Evolutionary conservation across 2,797 vertebrate species (phyloP).

Genomic region (Erethizon dorsatum): DNA sequence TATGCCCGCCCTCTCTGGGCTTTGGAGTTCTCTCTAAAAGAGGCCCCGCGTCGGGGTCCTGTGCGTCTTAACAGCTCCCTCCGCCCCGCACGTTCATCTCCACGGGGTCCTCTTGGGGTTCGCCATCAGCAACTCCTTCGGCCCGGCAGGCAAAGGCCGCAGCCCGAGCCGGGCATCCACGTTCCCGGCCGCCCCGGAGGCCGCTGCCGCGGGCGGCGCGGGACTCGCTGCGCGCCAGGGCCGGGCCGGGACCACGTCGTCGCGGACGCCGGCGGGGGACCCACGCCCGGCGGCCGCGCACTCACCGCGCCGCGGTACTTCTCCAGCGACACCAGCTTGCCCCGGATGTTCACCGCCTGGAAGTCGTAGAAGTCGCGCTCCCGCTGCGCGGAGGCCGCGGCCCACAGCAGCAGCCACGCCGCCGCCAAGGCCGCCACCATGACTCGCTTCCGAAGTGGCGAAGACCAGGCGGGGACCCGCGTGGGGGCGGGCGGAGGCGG

Average conservation of each 20-base stretch:
- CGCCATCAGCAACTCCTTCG: not conserved
- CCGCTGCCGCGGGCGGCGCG: not conserved
- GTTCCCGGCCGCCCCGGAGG: not conserved
- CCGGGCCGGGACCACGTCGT: slow-evolving; percentile 76
- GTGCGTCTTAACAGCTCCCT: not conserved
- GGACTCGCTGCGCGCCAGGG: not conserved
- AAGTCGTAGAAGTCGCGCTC: slow-evolving; percentile 96
- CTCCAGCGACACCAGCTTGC: slow-evolving; percentile 96
- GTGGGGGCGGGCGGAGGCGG: slow-evolving; percentile 73
- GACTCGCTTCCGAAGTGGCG: slow-evolving; percentile 51
- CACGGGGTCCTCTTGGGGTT: not conserved
- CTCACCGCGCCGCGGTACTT: slow-evolving; percentile 99
- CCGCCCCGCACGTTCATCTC: not conserved
- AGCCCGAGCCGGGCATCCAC: not conserved
- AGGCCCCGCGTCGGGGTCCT: not conserved
- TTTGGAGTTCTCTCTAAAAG: not conserved
- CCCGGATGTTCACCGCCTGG: slow-evolving; percentile 97
- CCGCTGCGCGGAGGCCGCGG: slow-evolving; percentile 86
- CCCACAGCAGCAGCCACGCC: slow-evolving; percentile 78
- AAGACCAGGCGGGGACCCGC: slow-evolving; percentile 24
- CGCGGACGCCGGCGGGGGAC: not conserved
- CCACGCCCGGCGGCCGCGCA: slow-evolving; percentile 72
- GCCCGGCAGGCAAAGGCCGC: not conserved
- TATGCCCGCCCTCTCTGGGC: not conserved
- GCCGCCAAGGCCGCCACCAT: slow-evolving; percentile 67